Evolutionary conservation across 2,797 vertebrate genomes (phyloP).

Genomic region (Champsocephalus esox): DNA sequence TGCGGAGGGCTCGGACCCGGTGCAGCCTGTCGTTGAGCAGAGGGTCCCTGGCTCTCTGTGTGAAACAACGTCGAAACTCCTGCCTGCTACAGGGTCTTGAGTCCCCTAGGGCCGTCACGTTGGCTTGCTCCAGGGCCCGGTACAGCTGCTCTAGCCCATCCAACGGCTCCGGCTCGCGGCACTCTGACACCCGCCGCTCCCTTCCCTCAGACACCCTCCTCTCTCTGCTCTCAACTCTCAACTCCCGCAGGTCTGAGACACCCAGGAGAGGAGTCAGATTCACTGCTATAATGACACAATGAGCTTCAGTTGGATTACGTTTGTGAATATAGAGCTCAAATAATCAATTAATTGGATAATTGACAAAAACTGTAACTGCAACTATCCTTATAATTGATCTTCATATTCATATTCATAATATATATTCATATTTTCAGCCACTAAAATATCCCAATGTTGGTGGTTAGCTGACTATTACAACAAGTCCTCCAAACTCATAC

Average conservation of each 20-base stretch:
- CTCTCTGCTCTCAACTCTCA: constrained; percentile 79
- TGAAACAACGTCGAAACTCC: constrained; percentile 88
- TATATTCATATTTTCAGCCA: neutral
- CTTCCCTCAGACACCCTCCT: constrained; percentile 78
- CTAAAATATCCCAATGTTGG: too few species aligned
- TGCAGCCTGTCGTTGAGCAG: constrained; percentile 92
- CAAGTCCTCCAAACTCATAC: too few species aligned
- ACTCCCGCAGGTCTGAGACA: constrained; percentile 73
- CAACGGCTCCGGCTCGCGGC: constrained; percentile 69
- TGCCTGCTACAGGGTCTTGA: constrained; percentile 88
- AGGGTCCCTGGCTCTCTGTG: constrained; percentile 88
- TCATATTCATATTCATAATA: neutral
- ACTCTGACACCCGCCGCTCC: constrained; percentile 82
- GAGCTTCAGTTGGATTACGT: neutral
- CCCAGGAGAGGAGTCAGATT: constrained; percentile 34
- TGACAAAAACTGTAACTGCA: too few species aligned
- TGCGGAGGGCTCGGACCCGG: constrained; percentile 90
- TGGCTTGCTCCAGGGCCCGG: constrained; percentile 87
- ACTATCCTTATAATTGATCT: neutral
- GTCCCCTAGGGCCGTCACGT: constrained; percentile 88
- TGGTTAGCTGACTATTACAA: neutral
- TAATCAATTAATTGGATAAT: too few species aligned
- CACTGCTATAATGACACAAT: neutral
- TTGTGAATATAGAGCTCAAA: neutral
- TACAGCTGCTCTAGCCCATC: constrained; percentile 91